Conservation (phyloP, 2,888 invertebrate species). For the Eucera pruinosa region DNA sequence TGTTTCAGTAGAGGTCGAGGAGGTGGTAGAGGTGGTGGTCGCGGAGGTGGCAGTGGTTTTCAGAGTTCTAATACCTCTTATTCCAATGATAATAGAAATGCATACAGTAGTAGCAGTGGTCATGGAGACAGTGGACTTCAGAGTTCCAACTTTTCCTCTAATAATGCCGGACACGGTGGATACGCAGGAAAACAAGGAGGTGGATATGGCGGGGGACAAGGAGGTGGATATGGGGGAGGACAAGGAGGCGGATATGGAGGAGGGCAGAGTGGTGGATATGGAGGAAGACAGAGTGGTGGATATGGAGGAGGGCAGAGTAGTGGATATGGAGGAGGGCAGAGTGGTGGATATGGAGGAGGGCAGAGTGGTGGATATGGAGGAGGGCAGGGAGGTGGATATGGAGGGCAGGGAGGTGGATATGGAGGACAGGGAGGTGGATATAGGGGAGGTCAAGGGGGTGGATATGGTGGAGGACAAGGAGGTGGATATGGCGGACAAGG, state of each 20-base stretch:
- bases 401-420: constrained; percentile 45
- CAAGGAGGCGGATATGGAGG: constrained; percentile 25
- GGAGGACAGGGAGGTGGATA: constrained; percentile 54
- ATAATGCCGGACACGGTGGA: constrained; percentile 11
- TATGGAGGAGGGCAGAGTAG: constrained; percentile 32
- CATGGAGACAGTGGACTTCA: constrained; percentile 16
- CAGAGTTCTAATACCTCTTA: constrained; percentile 70
- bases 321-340: constrained; percentile 56
- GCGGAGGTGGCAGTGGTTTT: constrained; percentile 65
- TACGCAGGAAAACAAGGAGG: constrained; percentile 50
- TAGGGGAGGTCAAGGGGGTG: constrained; percentile 44
- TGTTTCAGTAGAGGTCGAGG: constrained; percentile 75
- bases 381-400: constrained; percentile 32
- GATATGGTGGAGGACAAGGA: constrained; percentile 40
- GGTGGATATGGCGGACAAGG: constrained; percentile 49
- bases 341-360: too few species aligned
- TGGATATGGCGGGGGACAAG: constrained; percentile 43
- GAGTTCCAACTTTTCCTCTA: constrained; percentile 13
- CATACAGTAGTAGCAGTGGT: constrained; percentile 39
- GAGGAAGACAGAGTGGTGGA: constrained; percentile 53
- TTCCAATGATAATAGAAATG: constrained; percentile 74
- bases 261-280: constrained; percentile 47
- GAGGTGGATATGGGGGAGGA: constrained; percentile 55
- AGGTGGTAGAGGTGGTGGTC: constrained; percentile 75
- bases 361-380: too few species aligned